Evolutionary conservation across 2,797 vertebrate species (phyloP), one percentile per base, ranked within the genome.

Genomic region (Taenioides sp.): DNA sequence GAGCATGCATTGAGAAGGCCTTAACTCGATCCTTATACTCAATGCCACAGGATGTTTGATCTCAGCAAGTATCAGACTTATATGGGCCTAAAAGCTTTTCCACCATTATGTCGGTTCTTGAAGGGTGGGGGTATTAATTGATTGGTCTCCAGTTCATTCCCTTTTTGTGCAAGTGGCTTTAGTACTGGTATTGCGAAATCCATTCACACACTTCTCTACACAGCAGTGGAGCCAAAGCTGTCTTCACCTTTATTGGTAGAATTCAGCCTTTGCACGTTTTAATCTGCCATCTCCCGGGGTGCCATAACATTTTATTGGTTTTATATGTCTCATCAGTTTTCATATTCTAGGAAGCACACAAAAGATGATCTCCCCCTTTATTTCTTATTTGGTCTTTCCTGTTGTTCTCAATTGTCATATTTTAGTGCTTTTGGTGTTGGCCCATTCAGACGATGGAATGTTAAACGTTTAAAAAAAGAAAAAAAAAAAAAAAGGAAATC

Each of bases 311-410:
- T 85, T 87, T 85, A 84, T 62, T 72, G 52, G 73, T 83, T 84
- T 81, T 84, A 79, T 85, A 87, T 87, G 80, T 91, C 85, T 88
- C 87, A 83, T 85, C 79, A 77, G 79, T 70, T 84, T 88, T 90
- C 80, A 88, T 82, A 80, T 78, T 80, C 78, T 63, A 17, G 66
- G 63, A 57, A 80, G 82, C 67, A 77, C 70, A 81, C 69, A 71
- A 83, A 84, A 87, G 68, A 87, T 70, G 4, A 66, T 62, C 77
- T 73, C 73, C n/a, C 22, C 22, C 25, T 49, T 74, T 72, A 64
- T 54, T 43, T 31, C 34, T 68, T 49, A n/a, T 66, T 72, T 27
- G 0, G 57, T 78, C 65, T 58, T 52, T 69, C n/a, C 49, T n/a
- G 67, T 77, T 80, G 40, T 5, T 23, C 25, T 79, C 79, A 9